Conservation (phyloP, 35 echinoderm and acorn worm genomes). For the Eucidaris tribuloides region DNA sequence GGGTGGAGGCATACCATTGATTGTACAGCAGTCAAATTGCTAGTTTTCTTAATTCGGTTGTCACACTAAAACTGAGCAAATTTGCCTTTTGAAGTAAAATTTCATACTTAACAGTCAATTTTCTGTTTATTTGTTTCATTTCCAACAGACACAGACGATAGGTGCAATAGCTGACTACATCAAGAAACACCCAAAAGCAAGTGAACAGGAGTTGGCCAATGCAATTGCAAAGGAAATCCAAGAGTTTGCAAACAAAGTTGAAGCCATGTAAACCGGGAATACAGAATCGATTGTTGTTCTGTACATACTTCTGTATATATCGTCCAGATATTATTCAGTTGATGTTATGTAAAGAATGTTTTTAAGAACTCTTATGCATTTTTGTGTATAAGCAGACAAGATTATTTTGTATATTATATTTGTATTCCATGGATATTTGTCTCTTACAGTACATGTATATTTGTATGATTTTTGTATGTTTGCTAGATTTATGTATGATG, state of each 20-base stretch:
- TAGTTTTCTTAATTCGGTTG: background rate
- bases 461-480: too few relatives aligned
- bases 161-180: conserved; percentile 55
- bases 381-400: too few relatives aligned
- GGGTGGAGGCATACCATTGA: background rate
- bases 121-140: conserved; percentile 11
- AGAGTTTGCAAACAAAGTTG: conserved; percentile 56
- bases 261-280: conserved; percentile 50
- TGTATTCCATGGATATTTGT: too few relatives aligned
- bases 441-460: too few relatives aligned
- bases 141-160: conserved; percentile 40
- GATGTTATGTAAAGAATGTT: too few relatives aligned
- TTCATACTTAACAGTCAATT: too few relatives aligned
- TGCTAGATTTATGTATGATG: too few relatives aligned
- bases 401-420: too few relatives aligned
- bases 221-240: conserved; percentile 58
- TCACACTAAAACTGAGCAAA: too few relatives aligned
- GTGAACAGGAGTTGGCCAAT: conserved; percentile 57
- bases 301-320: background rate
- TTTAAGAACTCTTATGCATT: too few relatives aligned
- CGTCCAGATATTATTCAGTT: too few relatives aligned
- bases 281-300: background rate
- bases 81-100: background rate
- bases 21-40: background rate
- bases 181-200: conserved; percentile 67